A percentile compares a stretch with the other conserved stretches of the same genome.
phyloP scores from a whole-genome alignment of 1,140 invertebrate species.

The Temnothorax longispinosus region DNA sequence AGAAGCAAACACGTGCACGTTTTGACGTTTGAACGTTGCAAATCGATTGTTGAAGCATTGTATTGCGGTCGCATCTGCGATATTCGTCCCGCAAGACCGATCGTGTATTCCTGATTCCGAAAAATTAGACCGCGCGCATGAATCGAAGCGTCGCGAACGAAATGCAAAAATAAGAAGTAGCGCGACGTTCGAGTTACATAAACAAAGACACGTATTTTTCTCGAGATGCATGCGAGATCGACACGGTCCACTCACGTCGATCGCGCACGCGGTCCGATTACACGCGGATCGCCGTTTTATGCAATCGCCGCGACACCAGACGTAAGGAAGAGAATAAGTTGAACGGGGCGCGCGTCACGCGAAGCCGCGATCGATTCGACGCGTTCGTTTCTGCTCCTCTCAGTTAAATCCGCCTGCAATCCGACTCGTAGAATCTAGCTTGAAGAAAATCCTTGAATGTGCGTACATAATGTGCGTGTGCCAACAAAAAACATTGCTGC shows the following conservation, averaged over 20 bases:
- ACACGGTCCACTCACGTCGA: not conserved
- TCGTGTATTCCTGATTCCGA: not conserved
- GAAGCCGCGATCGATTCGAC: not conserved
- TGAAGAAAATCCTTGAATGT: slow-evolving; percentile 19
- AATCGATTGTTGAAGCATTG: not conserved
- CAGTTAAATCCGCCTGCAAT: not conserved
- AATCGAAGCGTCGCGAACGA: not conserved
- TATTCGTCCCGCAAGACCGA: not conserved
- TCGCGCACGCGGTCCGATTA: slow-evolving; percentile 10
- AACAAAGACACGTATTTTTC: slow-evolving; percentile 19
- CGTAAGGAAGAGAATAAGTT: slow-evolving; percentile 24
- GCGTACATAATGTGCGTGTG: not conserved
- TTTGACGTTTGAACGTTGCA: not conserved
- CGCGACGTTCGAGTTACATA: slow-evolving; percentile 13
- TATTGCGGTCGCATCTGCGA: not conserved
- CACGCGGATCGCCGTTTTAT: not conserved
- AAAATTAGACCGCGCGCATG: not conserved
- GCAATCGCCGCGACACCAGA: not conserved
- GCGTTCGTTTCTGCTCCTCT: not conserved
- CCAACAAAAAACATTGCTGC: not conserved
- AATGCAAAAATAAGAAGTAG: not conserved
- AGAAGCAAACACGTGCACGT: not conserved
- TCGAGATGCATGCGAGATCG: slow-evolving; percentile 7
- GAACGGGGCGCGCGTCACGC: not conserved
- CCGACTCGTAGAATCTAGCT: not conserved